phyloP scores from a whole-genome alignment of 2,797 vertebrate species.

The Aldrovandia affinis region DNA sequence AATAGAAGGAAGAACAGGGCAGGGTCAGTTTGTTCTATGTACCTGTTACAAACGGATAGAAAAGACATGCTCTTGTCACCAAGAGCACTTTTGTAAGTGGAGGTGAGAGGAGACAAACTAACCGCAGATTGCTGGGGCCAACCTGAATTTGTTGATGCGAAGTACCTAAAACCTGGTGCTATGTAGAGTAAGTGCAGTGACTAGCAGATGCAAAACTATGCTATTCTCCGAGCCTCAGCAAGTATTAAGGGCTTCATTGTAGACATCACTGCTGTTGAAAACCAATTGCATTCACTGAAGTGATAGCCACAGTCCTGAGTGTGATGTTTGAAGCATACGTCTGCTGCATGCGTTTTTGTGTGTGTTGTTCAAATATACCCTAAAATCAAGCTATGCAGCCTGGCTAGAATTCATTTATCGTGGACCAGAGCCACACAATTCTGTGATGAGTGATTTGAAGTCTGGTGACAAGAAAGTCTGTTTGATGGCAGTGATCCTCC shows the following conservation, averaged over 20 bases:
- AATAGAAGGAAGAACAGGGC: not conserved
- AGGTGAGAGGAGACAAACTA: not conserved
- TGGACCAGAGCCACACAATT: not conserved
- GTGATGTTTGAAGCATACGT: not conserved
- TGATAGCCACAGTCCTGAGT: not conserved
- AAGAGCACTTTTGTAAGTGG: not conserved
- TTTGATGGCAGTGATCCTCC: not conserved
- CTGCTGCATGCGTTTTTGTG: not conserved
- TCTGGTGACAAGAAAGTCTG: not conserved
- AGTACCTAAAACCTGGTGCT: not conserved
- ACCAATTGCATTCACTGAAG: slow-evolving; percentile 9
- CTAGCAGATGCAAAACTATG: not conserved
- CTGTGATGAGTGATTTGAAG: not conserved
- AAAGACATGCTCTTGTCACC: not conserved
- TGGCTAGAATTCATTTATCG: not conserved
- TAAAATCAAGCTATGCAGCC: not conserved
- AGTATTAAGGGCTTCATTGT: not conserved
- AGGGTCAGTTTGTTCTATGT: not conserved
- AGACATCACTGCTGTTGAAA: slow-evolving; percentile 2
- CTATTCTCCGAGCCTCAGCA: not conserved
- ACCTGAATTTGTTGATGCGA: not conserved
- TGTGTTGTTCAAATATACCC: not conserved
- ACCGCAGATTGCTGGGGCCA: not conserved
- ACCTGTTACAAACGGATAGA: not conserved
- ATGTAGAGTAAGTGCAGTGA: not conserved